Evolutionary conservation across 2,888 invertebrate genomes (phyloP), one percentile per base, ranked within the genome.

Genomic region (Conus canariensis): DNA sequence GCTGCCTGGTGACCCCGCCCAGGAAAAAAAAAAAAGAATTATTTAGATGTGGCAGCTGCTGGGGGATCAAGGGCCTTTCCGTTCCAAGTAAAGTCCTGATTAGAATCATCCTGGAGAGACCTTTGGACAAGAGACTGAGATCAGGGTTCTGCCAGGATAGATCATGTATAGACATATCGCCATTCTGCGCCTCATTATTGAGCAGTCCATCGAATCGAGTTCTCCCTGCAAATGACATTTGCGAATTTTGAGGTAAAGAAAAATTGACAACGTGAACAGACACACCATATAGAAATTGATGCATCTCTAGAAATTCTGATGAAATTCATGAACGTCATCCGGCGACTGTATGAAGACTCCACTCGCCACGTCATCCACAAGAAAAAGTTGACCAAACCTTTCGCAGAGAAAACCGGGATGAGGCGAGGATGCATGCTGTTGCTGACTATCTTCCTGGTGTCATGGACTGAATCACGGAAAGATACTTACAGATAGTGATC

Each of bases 331-430:
- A 45, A 45, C 2, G 88, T 87, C 87, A 91, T 87, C 25, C 70
- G 87, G 59, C 67, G 88, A 22, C 25, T 90, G 60, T 90, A 90
- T 56, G 90, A 88, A 56, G 88, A 67, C 25, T n/a, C 88, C 25
- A 83, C 90, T 25, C 60, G 87, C 64, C 83, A 88, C 82, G 64
- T 90, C 25, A 88, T 88, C 74, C 90, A 90, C 85, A 59, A 83
- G 6, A 67, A 45, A n/a, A 25, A 88, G 56, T 22, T 70, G 70
- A 70, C 70, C 16, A 70, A 30, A 4, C 70, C 70, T 22, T 70
- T 70, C 70, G 19, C 70, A 70, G 70, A 19, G 70, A 70, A 70
- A 22, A 70, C 70, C 70, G 70, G 70, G 19, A 22, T 70, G 70
- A 70, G 70, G 70, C 70, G 22, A 70, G 70, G 70, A 16, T 70